Percentiles rank a stretch among this genome's conserved stretches.
Conservation (phyloP, 2,888 invertebrate species). For the Phorcus lineatus region DNA sequence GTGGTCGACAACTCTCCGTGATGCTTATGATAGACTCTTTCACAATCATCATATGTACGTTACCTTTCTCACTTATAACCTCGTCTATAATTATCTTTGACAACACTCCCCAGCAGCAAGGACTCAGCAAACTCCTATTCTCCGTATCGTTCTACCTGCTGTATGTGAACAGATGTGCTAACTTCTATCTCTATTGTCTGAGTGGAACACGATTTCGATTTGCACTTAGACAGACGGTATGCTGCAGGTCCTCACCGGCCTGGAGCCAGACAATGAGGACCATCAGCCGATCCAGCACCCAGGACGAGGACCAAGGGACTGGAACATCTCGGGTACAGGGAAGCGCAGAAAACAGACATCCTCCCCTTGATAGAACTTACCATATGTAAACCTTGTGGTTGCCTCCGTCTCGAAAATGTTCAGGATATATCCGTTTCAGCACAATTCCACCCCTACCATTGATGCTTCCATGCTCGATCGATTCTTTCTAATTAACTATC, state of each 20-base stretch:
- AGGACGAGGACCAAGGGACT: background rate
- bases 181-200: constrained; percentile 62
- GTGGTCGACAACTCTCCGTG: constrained; percentile 53
- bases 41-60: constrained; percentile 54
- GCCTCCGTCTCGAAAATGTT: no score
- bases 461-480: no score
- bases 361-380: no score
- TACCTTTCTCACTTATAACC: constrained; percentile 54
- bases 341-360: no score
- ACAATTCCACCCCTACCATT: no score
- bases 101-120: constrained; percentile 31
- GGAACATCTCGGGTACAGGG: no score
- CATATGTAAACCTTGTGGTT: no score
- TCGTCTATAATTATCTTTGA: constrained; percentile 34
- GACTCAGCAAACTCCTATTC: constrained; percentile 44
- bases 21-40: constrained; percentile 61
- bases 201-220: constrained; percentile 58
- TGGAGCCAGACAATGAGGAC: background rate
- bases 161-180: constrained; percentile 61
- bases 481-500: no score
- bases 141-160: constrained; percentile 57
- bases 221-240: constrained; percentile 43
- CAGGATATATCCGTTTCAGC: no score
- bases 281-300: background rate
- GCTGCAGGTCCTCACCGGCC: background rate